Conservation (phyloP, 2,113 vertebrate genomes). For the Ornithorhynchus anatinus region DNA sequence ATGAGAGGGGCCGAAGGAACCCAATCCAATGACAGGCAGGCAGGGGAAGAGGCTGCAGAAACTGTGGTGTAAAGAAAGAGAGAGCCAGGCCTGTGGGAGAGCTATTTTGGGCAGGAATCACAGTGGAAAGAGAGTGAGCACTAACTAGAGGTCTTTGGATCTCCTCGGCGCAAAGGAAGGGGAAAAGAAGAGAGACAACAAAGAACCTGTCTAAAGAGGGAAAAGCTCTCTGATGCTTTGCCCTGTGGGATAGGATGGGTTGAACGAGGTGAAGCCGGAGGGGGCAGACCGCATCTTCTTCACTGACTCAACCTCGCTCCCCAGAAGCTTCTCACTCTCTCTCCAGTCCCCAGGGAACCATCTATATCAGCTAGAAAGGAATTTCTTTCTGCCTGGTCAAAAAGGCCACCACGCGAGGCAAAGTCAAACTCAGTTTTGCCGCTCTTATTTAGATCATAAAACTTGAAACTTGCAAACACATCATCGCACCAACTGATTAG, state of each 20-base stretch:
- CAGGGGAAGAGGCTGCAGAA: background rate
- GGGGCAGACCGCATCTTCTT: no score
- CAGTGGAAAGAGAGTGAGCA: background rate
- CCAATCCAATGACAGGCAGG: no score
- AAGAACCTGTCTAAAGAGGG: no score
- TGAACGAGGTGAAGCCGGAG: no score
- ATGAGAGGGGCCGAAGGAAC: no score
- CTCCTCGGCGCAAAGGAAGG: background rate
- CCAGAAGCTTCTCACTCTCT: no score
- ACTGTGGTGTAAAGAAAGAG: background rate
- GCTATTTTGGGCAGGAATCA: background rate
- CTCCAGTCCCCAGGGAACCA: no score
- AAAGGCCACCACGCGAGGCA: background rate
- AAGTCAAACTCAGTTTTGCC: background rate
- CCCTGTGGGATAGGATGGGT: no score
- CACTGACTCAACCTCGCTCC: no score
- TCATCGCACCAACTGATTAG: conserved; percentile 26
- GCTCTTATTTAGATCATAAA: background rate
- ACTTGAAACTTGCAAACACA: conserved; percentile 23
- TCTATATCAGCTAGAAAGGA: no score
- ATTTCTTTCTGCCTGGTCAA: background rate
- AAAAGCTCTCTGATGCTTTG: no score
- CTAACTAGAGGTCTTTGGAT: no score
- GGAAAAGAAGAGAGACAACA: background rate
- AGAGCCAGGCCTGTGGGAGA: background rate